Base-by-base conservation (phyloP, 2,888 invertebrate genomes). In the Lithosia quadra region DNA sequence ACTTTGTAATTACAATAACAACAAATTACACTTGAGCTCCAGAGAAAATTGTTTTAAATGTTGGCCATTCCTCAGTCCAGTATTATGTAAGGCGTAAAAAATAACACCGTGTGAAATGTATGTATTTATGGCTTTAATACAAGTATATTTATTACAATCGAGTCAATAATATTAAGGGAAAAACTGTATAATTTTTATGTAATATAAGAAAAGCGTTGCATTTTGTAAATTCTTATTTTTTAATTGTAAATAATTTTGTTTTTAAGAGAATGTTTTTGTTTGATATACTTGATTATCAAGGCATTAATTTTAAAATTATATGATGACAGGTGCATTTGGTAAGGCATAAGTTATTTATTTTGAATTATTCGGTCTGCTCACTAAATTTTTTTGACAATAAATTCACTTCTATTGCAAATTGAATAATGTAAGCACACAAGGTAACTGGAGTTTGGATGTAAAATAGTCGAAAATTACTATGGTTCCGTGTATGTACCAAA, bases 101-200 rank as follows among this genome's bases (percentile, higher is more conserved):
- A 71, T 67, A 74, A 76, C 78, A 79, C 74, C 65, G 81, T 81
- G 74, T 79, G 82, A 83, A 83, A 78, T 83, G 78, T 74, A 77
- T 80, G 79, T 84, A 84, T 86, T 84, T 84, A 85, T 83, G 80
- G 81, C 83, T 82, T 82, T 80, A 81, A 81, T 86, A 84, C 82
- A 84, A 86, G 56, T 90, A 74, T 72, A 70, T 73, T 76, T 74
- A 82, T 82, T 74, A 86, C 85, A 94, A 92, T 83, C 91, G 88
- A 94, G 94, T 94, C 94, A 94, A 86, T 94, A 94, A 88, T 90
- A 89, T 85, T 93, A 93, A 93, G 92, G 79, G 75, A 81, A 76
- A 28, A 81, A 81, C 82, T 79, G 80, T 81, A 79, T 78, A 78
- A 68, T 76, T 77, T 83, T 78, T 83, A 82, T 81, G 80, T 81